These are phyloP conservation scores for Hirudinaria manillensis DNA, from an alignment of 2,888 invertebrate species.

Conservation along the genomic window DNA sequence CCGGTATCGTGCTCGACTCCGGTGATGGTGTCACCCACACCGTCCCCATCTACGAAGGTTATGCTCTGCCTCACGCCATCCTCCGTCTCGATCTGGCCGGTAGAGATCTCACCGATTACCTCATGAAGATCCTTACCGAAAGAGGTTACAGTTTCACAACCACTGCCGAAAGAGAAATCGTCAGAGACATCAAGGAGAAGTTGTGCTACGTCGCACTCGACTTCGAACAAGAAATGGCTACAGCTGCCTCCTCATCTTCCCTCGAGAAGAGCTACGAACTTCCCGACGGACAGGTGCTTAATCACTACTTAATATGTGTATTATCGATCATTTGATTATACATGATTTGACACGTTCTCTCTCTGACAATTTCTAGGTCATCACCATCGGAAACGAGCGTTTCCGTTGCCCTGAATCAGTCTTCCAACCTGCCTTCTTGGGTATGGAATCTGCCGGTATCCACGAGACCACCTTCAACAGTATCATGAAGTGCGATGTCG, in stretches of 20 bases:
- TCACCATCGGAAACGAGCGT: conserved; percentile 50
- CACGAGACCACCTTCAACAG: conserved; percentile 47
- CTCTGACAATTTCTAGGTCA: conserved; percentile 39
- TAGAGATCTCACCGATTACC: conserved; percentile 39
- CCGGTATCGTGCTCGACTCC: conserved; percentile 54
- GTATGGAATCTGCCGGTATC: conserved; percentile 46
- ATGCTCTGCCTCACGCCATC: conserved; percentile 41
- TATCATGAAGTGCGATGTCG: conserved; percentile 53
- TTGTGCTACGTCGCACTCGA: conserved; percentile 86
- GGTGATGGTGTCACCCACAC: conserved; percentile 71
- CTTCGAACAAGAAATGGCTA: conserved; percentile 91
- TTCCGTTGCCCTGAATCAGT: conserved; percentile 50
- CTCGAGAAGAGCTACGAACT: conserved; percentile 76
- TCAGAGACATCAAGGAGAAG: conserved; percentile 88
- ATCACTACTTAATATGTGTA: not conserved
- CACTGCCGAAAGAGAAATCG: conserved; percentile 85
- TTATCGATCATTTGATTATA: too few species aligned
- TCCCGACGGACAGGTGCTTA: conserved; percentile 43
- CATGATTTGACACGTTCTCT: not conserved
- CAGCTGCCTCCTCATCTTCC: conserved; percentile 80
- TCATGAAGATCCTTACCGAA: conserved; percentile 61
- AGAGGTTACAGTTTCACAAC: conserved; percentile 51
- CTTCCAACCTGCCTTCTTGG: conserved; percentile 52
- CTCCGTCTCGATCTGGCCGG: conserved; percentile 40
- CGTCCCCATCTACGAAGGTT: conserved; percentile 73